These are phyloP conservation scores for Oreotragus oreotragus DNA, from an alignment of 2,113 vertebrate genomes.

Conservation along the genomic window DNA sequence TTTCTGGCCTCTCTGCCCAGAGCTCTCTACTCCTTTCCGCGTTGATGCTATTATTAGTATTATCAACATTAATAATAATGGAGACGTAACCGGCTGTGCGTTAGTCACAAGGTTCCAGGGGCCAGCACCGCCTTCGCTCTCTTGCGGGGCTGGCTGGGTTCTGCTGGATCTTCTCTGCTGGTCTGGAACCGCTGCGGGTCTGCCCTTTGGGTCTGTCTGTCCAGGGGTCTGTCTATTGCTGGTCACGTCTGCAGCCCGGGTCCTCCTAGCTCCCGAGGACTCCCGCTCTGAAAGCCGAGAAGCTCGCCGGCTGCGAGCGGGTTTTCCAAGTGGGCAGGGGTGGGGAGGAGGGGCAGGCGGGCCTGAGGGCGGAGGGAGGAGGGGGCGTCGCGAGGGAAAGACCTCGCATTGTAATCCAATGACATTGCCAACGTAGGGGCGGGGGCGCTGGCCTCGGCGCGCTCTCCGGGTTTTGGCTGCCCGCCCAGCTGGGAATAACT, in stretches of 20 bases:
- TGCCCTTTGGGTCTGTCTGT: background rate
- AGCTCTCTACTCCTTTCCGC: background rate
- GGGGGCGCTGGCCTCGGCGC: conserved; percentile 82
- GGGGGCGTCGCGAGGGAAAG: conserved; percentile 76
- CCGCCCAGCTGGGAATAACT: conserved; percentile 87
- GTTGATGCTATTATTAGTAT: conserved; percentile 38
- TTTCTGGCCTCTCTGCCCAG: conserved; percentile 30
- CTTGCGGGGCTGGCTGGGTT: background rate
- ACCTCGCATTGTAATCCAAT: conserved; percentile 85
- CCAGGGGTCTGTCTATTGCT: conserved; percentile 19
- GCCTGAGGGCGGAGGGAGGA: conserved; percentile 37
- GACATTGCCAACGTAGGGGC: conserved; percentile 83
- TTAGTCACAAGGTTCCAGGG: background rate
- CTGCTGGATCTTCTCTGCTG: background rate
- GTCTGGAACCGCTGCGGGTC: background rate
- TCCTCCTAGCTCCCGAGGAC: conserved; percentile 53
- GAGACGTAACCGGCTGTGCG: background rate
- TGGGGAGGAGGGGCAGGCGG: conserved; percentile 64
- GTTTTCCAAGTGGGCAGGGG: conserved; percentile 70
- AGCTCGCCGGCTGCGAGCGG: conserved; percentile 70
- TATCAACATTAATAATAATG: conserved; percentile 49
- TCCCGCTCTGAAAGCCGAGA: conserved; percentile 73
- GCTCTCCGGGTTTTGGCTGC: conserved; percentile 83
- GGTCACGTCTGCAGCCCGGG: conserved; percentile 55
- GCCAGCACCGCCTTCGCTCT: background rate